A percentile compares a stretch with the other conserved stretches of the same genome.
These are phyloP conservation scores for Lepidonotus clava DNA, from an alignment of 2,888 invertebrate genomes.

Conservation along the genomic window DNA sequence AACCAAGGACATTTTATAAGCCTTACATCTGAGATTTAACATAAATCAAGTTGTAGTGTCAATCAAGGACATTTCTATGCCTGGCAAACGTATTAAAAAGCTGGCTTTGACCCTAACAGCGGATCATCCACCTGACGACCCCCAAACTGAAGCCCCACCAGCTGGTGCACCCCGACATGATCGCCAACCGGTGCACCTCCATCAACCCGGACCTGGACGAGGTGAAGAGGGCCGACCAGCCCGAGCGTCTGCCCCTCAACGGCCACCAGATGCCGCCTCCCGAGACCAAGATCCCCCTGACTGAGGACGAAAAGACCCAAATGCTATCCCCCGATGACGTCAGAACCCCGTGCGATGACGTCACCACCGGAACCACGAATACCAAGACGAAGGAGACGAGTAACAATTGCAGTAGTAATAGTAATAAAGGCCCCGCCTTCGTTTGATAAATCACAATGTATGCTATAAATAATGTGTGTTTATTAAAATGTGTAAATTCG, in stretches of 20 bases:
- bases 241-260: neutral
- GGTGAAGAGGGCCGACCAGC: neutral
- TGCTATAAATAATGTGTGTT: no score
- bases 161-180: constrained; percentile 48
- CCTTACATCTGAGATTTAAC: no score
- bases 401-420: neutral
- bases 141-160: constrained; percentile 58
- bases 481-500: no score
- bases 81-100: no score
- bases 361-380: neutral
- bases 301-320: neutral
- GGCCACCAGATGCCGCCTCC: neutral
- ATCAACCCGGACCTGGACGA: constrained; percentile 21
- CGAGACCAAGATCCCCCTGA: neutral
- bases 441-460: constrained; percentile 27
- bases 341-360: neutral
- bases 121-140: constrained; percentile 31
- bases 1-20: no score
- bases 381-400: neutral
- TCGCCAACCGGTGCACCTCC: neutral
- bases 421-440: neutral
- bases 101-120: constrained; percentile 19
- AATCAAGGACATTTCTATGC: no score
- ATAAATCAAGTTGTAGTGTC: no score
- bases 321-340: constrained; percentile 19